Conservation (phyloP, 2,113 vertebrate genomes). For the Amphiprion ocellaris region DNA sequence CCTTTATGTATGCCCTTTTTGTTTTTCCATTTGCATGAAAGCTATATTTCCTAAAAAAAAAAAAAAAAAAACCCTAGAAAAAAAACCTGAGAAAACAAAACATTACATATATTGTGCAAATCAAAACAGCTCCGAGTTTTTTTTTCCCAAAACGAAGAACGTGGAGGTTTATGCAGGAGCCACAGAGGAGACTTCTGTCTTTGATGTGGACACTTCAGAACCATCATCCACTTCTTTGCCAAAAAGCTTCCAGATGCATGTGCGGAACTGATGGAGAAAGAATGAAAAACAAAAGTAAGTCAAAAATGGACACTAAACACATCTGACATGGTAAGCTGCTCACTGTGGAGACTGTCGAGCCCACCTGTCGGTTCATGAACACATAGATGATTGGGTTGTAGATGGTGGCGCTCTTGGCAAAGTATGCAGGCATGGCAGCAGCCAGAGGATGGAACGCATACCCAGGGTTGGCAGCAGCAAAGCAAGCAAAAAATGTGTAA, state of each 20-base stretch:
- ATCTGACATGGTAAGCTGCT: background rate
- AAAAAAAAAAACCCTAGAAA: background rate
- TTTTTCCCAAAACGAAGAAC: constrained; percentile 19
- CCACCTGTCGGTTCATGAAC: constrained; percentile 94
- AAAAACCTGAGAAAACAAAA: constrained; percentile 11
- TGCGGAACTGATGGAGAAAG: constrained; percentile 85
- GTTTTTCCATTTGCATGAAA: constrained; percentile 72
- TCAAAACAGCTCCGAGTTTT: constrained; percentile 25
- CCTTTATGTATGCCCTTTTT: constrained; percentile 33
- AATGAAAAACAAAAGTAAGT: constrained; percentile 22
- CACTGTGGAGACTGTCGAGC: background rate
- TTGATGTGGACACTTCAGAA: constrained; percentile 89
- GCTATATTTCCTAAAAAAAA: constrained; percentile 61
- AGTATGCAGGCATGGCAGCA: constrained; percentile 89
- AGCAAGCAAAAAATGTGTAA: constrained; percentile 89
- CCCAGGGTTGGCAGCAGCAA: constrained; percentile 88
- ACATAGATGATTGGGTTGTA: constrained; percentile 93
- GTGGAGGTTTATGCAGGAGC: constrained; percentile 85
- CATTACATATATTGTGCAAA: constrained; percentile 70
- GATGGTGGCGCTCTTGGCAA: constrained; percentile 94
- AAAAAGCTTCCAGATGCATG: constrained; percentile 91
- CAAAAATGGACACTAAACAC: background rate
- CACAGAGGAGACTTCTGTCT: constrained; percentile 91
- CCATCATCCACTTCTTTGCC: constrained; percentile 90
- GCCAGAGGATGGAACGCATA: constrained; percentile 91